These are phyloP conservation scores for Nephotettix cincticeps DNA, from an alignment of 1,140 invertebrate genomes.

Conservation along the genomic window DNA sequence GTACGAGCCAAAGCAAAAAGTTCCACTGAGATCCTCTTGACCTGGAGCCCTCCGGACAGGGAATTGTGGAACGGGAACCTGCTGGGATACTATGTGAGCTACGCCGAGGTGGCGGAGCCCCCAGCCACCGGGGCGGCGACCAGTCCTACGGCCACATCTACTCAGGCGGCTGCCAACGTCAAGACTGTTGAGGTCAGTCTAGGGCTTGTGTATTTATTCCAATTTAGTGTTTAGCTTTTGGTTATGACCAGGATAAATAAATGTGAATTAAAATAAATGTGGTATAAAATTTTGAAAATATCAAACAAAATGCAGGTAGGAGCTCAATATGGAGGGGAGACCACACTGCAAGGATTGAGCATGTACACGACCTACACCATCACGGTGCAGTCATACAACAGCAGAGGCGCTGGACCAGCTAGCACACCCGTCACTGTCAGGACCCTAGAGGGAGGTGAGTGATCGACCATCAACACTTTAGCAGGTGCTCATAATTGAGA, in stretches of 20 bases:
- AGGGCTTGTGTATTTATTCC: neutral
- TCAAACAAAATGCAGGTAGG: conserved; percentile 31
- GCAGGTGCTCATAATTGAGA: too few species aligned
- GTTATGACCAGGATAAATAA: too few species aligned
- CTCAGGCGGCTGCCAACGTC: conserved; percentile 50
- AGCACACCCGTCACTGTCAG: conserved; percentile 77
- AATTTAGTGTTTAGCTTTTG: too few species aligned
- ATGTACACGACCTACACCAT: conserved; percentile 88
- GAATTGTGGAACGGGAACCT: conserved; percentile 91
- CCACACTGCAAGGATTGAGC: conserved; percentile 65
- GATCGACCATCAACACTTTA: too few species aligned
- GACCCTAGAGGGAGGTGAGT: conserved; percentile 86
- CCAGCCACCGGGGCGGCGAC: neutral
- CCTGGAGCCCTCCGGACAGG: conserved; percentile 84
- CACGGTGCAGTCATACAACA: conserved; percentile 91
- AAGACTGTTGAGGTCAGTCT: conserved; percentile 65
- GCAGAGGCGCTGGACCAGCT: conserved; percentile 82
- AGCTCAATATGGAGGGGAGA: conserved; percentile 62
- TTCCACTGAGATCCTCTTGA: conserved; percentile 84
- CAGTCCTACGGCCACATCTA: conserved; percentile 34
- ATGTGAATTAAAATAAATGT: too few species aligned
- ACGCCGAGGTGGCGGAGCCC: conserved; percentile 56
- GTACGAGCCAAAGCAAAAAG: conserved; percentile 83
- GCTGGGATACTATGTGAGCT: conserved; percentile 91
- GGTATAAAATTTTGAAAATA: too few species aligned